phyloP scores from a whole-genome alignment of 2,113 vertebrate genomes.

The zebrafish (Danio rerio) region DNA sequence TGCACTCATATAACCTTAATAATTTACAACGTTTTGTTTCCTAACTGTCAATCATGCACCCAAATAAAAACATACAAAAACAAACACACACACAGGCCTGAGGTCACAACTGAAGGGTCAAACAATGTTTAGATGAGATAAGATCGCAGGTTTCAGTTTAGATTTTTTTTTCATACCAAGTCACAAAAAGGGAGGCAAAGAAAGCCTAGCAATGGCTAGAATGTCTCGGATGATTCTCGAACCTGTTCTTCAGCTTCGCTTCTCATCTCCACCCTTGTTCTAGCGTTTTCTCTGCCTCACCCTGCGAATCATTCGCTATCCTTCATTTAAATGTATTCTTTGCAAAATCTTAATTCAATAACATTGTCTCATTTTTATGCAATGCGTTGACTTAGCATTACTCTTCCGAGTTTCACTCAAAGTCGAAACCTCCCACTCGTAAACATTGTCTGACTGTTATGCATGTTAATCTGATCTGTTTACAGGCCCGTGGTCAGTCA shows the following conservation, averaged over 20 bases:
- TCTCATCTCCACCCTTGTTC: conserved; percentile 16
- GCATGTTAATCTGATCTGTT: background rate
- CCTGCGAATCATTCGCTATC: background rate
- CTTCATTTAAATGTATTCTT: background rate
- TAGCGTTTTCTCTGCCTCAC: conserved; percentile 11
- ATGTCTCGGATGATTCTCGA: conserved; percentile 14
- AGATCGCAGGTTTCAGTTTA: conserved; percentile 30
- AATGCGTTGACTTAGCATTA: background rate
- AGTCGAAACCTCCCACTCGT: background rate
- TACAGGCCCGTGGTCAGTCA: background rate
- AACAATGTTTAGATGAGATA: conserved; percentile 14
- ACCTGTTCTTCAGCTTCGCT: conserved; percentile 32
- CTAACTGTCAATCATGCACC: background rate
- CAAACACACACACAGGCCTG: background rate
- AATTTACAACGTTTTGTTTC: background rate
- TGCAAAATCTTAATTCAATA: background rate
- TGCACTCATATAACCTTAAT: too few relatives aligned
- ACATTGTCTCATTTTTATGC: background rate
- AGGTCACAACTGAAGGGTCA: background rate
- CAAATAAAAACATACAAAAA: background rate
- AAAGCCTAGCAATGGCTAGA: conserved; percentile 30
- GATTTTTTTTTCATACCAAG: background rate
- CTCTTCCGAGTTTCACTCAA: background rate
- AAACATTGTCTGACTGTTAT: background rate
- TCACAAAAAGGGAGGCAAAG: background rate